These are phyloP conservation scores for Actinostola sp. DNA, from an alignment of 92 coral and sea anemone species.

Conservation along the genomic window DNA sequence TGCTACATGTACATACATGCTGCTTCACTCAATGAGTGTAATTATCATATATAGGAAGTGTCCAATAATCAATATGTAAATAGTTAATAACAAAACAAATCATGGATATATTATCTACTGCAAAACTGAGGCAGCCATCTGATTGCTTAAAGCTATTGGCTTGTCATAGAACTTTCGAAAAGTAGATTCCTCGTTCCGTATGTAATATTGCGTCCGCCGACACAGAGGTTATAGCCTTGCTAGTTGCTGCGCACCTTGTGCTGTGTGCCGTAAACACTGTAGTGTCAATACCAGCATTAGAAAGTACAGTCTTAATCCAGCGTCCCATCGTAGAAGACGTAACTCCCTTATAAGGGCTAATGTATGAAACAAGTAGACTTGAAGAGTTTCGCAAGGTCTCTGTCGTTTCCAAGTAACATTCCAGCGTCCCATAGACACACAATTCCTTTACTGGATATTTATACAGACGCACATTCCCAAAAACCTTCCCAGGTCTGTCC, in stretches of 20 bases:
- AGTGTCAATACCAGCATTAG: conserved; percentile 36
- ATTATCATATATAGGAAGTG: too few species aligned
- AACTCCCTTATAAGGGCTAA: conserved; percentile 46
- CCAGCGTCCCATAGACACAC: conserved; percentile 56
- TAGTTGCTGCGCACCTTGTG: conserved; percentile 50
- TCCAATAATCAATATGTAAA: too few species aligned
- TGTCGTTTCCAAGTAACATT: conserved; percentile 33
- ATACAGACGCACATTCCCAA: conserved; percentile 44
- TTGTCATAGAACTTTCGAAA: too few species aligned
- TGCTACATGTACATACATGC: too few species aligned
- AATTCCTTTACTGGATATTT: conserved; percentile 38
- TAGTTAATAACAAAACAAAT: too few species aligned
- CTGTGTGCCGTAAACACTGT: conserved; percentile 38
- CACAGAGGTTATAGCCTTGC: too few species aligned
- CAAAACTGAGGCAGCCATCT: too few species aligned
- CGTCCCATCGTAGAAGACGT: conserved; percentile 50
- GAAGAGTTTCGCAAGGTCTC: conserved; percentile 17
- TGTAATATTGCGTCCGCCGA: too few species aligned
- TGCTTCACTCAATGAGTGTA: too few species aligned
- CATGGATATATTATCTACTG: too few species aligned
- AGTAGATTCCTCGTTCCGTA: too few species aligned
- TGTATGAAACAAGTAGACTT: conserved; percentile 45
- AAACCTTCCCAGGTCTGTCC: conserved; percentile 62
- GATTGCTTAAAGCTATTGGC: too few species aligned
- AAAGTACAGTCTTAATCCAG: not conserved